A percentile compares a stretch with the other conserved stretches of the same genome.
Evolutionary conservation across 2,797 vertebrate genomes (phyloP).

Genomic region (Gallinago nigripennis): DNA sequence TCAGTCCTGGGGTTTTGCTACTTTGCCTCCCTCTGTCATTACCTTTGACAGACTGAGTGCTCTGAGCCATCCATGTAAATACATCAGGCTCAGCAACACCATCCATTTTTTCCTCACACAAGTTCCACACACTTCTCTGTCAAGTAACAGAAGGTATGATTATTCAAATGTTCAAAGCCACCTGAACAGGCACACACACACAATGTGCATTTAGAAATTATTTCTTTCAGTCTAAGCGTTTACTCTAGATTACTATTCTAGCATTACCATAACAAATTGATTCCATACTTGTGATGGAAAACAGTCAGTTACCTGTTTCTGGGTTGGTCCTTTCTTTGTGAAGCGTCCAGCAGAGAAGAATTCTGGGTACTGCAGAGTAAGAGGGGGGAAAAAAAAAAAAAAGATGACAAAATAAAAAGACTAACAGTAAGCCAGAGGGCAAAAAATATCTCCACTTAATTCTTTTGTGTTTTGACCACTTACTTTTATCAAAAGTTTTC

Average conservation of each 20-base stretch:
- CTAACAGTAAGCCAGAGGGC: not conserved
- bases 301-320: slow-evolving; percentile 86
- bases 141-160: not conserved
- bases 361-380: slow-evolving; percentile 83
- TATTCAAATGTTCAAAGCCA: not conserved
- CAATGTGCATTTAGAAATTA: not conserved
- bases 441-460: not conserved
- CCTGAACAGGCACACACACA: not conserved
- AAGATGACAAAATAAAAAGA: not conserved
- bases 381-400: not conserved
- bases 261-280: not conserved
- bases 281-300: not conserved
- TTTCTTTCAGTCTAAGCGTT: not conserved
- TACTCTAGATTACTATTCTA: not conserved
- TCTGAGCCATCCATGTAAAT: not conserved
- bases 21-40: not conserved
- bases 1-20: not conserved
- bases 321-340: slow-evolving; percentile 89
- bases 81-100: not conserved
- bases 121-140: not conserved
- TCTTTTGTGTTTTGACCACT: slow-evolving; percentile 40
- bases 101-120: not conserved
- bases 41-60: not conserved
- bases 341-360: slow-evolving; percentile 93
- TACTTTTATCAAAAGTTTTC: slow-evolving; percentile 91